These are phyloP conservation scores for Xestobium rufovillosum DNA, from an alignment of 2,888 invertebrate species.

Conservation along the genomic window DNA sequence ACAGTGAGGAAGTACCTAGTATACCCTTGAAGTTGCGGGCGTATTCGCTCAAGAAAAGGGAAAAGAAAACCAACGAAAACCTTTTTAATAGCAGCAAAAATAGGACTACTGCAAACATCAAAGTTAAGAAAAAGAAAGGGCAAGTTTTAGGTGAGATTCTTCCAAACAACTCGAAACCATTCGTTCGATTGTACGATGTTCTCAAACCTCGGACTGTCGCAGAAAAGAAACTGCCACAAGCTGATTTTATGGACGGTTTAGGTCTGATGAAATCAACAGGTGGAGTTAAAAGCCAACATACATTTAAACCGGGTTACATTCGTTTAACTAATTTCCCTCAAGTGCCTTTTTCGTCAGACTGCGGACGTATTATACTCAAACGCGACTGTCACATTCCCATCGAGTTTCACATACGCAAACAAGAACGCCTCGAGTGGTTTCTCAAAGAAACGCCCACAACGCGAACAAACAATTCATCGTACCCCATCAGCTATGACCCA, in stretches of 20 bases:
- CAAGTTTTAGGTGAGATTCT: too few relatives aligned
- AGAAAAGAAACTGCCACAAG: conserved; percentile 17
- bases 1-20: conserved; percentile 8
- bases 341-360: conserved; percentile 35
- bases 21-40: background rate
- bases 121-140: conserved; percentile 6
- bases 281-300: background rate
- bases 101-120: background rate
- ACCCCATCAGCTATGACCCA: conserved; percentile 17
- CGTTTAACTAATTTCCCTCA: conserved; percentile 21
- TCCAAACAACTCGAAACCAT: too few relatives aligned
- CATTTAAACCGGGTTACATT: conserved; percentile 11
- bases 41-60: background rate
- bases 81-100: too few relatives aligned
- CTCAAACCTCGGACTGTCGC: conserved; percentile 12
- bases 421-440: conserved; percentile 32
- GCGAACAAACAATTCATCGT: conserved; percentile 16
- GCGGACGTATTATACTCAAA: conserved; percentile 28
- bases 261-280: conserved; percentile 11
- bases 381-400: conserved; percentile 27
- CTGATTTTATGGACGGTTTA: conserved; percentile 26
- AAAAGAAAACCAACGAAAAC: conserved; percentile 1
- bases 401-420: conserved; percentile 25
- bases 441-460: conserved; percentile 22
- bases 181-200: conserved; percentile 20